Evolutionary conservation across 2,113 vertebrate species (phyloP).

Genomic region (Spea bombifrons): DNA sequence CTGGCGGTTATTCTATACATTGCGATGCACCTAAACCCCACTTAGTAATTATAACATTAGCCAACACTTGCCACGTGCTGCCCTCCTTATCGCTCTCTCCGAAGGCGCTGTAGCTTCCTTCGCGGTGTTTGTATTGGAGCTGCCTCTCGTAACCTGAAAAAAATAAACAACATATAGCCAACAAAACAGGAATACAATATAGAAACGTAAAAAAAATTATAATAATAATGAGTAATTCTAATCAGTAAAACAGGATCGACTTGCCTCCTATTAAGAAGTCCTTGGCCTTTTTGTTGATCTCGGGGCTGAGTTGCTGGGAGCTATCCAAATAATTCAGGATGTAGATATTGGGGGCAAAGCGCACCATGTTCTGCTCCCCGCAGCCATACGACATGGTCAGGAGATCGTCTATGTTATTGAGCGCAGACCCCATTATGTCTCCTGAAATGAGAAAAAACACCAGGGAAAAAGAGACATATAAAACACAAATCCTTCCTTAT

Average conservation of each 20-base stretch:
- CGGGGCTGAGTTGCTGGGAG: conserved; percentile 76
- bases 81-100: conserved; percentile 59
- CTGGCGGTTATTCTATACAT: no score
- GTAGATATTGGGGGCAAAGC: conserved; percentile 81
- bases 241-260: conserved; percentile 10
- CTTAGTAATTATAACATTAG: no score
- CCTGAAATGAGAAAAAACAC: conserved; percentile 73
- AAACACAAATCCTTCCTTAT: background rate
- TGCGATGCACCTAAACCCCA: no score
- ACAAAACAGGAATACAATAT: no score
- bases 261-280: conserved; percentile 73
- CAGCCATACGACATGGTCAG: conserved; percentile 83
- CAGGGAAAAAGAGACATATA: background rate
- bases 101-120: conserved; percentile 82
- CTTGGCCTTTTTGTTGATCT: conserved; percentile 64
- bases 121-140: conserved; percentile 71
- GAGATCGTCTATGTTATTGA: conserved; percentile 73
- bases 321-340: conserved; percentile 76
- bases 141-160: conserved; percentile 79
- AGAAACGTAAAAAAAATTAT: no score
- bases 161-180: no score
- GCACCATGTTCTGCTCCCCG: conserved; percentile 85
- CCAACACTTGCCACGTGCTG: conserved; percentile 79
- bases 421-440: conserved; percentile 76
- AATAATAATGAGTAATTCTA: conserved; percentile 3